Conservation (phyloP, 1,140 invertebrate genomes). For the Papilio glaucus region DNA sequence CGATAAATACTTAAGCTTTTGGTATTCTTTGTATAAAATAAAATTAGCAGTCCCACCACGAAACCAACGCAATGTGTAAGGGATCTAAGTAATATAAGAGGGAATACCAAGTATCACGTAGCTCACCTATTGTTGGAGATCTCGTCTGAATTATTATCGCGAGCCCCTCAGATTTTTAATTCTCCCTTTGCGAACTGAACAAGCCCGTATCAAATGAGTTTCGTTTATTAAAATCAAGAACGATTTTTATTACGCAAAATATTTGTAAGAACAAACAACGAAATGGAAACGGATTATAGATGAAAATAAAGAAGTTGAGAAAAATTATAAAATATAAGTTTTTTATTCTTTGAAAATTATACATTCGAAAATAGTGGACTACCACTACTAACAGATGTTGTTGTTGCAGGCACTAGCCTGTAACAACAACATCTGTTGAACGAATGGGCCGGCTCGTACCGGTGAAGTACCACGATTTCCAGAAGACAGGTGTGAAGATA, state of each 20-base stretch:
- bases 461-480: too few species aligned
- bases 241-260: background rate
- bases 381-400: too few species aligned
- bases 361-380: too few species aligned
- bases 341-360: too few species aligned
- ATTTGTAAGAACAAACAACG: background rate
- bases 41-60: slow-evolving; percentile 19
- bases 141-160: slow-evolving; percentile 25
- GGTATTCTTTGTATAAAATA: slow-evolving; percentile 9
- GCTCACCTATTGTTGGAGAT: slow-evolving; percentile 33
- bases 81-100: slow-evolving; percentile 25
- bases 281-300: background rate
- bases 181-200: slow-evolving; percentile 7
- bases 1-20: background rate
- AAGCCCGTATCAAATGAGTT: slow-evolving; percentile 19
- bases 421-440: too few species aligned
- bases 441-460: too few species aligned
- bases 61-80: slow-evolving; percentile 26
- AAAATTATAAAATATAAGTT: too few species aligned
- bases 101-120: slow-evolving; percentile 27
- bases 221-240: slow-evolving; percentile 20
- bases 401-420: too few species aligned
- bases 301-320: too few species aligned
- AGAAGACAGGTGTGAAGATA: too few species aligned
- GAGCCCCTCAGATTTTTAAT: slow-evolving; percentile 25